These are phyloP conservation scores for Tamias sibiricus DNA, from an alignment of 2,113 vertebrate species.

Conservation along the genomic window DNA sequence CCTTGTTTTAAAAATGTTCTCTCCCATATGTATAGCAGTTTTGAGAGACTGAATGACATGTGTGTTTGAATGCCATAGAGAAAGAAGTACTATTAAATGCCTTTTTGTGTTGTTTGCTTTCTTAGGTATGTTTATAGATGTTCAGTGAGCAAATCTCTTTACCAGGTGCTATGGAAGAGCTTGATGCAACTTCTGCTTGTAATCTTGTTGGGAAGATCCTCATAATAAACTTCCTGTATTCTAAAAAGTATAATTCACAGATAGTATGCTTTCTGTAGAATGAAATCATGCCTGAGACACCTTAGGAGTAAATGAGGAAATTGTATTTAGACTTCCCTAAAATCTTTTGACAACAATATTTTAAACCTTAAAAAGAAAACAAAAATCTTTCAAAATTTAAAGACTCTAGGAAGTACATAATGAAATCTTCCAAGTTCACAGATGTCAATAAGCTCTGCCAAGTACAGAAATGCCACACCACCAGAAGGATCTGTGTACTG, in stretches of 20 bases:
- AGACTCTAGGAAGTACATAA: background rate
- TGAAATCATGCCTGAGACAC: background rate
- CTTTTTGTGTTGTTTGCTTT: background rate
- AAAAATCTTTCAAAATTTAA: background rate
- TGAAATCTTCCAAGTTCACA: background rate
- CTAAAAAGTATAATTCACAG: background rate
- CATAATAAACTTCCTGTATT: background rate
- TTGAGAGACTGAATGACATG: background rate
- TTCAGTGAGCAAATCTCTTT: background rate
- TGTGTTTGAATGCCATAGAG: background rate
- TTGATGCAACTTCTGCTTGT: background rate
- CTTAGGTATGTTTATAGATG: background rate
- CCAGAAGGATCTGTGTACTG: background rate
- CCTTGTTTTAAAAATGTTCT: background rate
- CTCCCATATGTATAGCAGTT: background rate
- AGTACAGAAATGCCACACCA: constrained; percentile 31
- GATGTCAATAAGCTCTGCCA: constrained; percentile 45
- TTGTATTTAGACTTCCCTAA: constrained; percentile 20
- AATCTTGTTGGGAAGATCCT: background rate
- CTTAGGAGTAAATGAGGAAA: background rate
- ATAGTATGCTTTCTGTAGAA: background rate
- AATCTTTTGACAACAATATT: background rate
- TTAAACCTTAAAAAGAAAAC: constrained; percentile 39
- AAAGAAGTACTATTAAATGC: background rate
- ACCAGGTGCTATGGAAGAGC: background rate